Conservation (phyloP, 2,888 invertebrate species). For the Polydrusus tereticollis region DNA sequence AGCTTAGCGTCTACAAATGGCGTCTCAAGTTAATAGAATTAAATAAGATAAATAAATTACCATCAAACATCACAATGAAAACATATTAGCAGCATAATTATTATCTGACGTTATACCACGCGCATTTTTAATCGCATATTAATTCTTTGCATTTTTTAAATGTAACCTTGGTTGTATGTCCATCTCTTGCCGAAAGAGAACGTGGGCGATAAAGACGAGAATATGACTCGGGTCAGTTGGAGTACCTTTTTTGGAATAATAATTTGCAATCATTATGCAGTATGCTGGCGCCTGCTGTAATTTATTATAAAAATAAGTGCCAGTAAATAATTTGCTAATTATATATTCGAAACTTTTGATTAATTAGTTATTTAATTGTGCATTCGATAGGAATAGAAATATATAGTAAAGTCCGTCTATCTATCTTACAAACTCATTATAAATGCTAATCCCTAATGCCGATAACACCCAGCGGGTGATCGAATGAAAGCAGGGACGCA, state of each 20-base stretch:
- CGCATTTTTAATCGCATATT: neutral
- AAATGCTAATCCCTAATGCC: too few species aligned
- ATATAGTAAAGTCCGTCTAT: too few species aligned
- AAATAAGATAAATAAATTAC: neutral
- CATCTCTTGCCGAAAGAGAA: neutral
- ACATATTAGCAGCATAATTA: neutral
- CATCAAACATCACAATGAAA: neutral
- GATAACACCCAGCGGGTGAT: too few species aligned
- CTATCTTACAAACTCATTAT: too few species aligned
- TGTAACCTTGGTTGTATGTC: neutral
- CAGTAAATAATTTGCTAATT: neutral
- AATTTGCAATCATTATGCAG: constrained; percentile 1
- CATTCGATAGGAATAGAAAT: neutral
- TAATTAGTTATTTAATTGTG: neutral
- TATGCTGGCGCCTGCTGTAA: neutral
- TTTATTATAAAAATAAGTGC: neutral
- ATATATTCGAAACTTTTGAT: neutral
- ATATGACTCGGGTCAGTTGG: neutral
- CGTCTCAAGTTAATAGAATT: neutral
- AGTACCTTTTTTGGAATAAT: neutral
- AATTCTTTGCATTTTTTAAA: neutral
- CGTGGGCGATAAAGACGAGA: neutral
- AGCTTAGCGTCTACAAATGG: neutral
- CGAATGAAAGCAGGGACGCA: too few species aligned
- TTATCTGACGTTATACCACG: neutral